These are phyloP conservation scores for Carassius carassius DNA, from an alignment of 2,113 vertebrate genomes.

Conservation along the genomic window DNA sequence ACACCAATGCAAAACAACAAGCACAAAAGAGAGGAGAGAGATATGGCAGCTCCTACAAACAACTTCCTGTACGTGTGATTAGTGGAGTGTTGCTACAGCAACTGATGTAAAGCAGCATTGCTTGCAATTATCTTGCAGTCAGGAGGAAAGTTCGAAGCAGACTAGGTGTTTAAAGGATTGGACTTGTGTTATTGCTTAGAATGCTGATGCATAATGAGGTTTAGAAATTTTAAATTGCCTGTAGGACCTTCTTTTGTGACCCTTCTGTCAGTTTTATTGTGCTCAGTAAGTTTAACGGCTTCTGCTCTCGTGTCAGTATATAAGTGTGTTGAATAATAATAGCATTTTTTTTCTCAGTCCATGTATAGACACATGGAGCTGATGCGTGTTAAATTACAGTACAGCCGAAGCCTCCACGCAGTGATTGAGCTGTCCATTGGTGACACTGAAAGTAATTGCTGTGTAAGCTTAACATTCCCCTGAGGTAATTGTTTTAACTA, in stretches of 20 bases:
- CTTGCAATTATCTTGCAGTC: constrained; percentile 39
- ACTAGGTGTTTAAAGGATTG: neutral
- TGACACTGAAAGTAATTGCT: constrained; percentile 5
- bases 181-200: neutral
- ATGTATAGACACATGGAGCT: neutral
- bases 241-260: neutral
- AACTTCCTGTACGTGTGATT: constrained; percentile 40
- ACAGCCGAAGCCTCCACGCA: neutral
- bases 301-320: neutral
- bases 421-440: constrained; percentile 13
- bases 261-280: neutral
- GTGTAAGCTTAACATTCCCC: neutral
- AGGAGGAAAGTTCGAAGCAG: constrained; percentile 14
- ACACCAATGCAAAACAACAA: constrained; percentile 17
- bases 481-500: neutral
- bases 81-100: constrained; percentile 54
- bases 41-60: constrained; percentile 1
- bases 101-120: constrained; percentile 22
- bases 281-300: neutral
- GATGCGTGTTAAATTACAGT: neutral
- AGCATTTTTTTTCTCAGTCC: neutral
- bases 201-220: constrained; percentile 21
- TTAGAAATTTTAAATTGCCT: constrained; percentile 3
- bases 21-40: neutral
- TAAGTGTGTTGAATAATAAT: neutral